These are phyloP conservation scores for Galbula dea DNA, from an alignment of 2,113 vertebrate species.

Conservation along the genomic window DNA sequence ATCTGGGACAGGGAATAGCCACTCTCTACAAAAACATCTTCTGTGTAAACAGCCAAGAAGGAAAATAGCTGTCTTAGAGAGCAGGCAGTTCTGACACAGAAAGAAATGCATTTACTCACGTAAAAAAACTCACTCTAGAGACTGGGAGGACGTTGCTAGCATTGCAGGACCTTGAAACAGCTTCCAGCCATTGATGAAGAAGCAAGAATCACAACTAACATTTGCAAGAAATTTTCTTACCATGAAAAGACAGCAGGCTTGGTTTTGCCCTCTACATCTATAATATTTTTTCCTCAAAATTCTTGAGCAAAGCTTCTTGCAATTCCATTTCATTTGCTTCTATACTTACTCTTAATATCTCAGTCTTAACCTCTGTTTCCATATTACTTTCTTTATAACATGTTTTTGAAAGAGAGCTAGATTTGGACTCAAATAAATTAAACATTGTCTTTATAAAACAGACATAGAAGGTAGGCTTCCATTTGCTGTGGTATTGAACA, in stretches of 20 bases:
- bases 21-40: not conserved
- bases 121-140: not conserved
- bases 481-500: not conserved
- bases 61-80: not conserved
- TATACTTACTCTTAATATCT: not conserved
- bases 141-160: not conserved
- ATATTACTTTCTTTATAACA: not conserved
- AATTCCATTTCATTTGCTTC: too few species aligned
- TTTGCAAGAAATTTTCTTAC: not conserved
- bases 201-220: not conserved
- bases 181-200: rapidly evolving
- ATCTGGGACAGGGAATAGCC: rapidly evolving
- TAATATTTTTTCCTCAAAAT: not conserved
- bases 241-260: not conserved
- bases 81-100: not conserved
- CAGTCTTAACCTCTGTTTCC: not conserved
- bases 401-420: not conserved
- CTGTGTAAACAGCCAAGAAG: rapidly evolving
- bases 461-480: not conserved
- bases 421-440: not conserved
- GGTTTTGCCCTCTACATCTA: not conserved
- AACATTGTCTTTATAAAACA: not conserved
- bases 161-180: not conserved
- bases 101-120: not conserved
- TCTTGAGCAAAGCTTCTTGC: not conserved